Evolutionary conservation across 2,797 vertebrate species (phyloP).

Genomic region (Leucoraja ocellata): DNA sequence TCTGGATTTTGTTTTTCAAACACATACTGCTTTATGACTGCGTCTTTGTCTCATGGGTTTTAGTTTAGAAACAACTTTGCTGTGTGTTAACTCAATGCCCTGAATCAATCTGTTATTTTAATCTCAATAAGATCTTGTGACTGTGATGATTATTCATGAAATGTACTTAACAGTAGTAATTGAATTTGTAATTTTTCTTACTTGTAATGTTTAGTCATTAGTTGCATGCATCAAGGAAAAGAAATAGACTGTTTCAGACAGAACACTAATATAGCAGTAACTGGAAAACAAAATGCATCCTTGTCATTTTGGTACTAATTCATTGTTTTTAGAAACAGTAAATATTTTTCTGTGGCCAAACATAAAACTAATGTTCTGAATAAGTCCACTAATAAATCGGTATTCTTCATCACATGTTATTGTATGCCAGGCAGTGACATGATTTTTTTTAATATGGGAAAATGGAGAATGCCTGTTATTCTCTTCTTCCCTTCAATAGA

Average conservation of each 20-base stretch:
- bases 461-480: background rate
- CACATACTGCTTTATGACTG: background rate
- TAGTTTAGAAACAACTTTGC: background rate
- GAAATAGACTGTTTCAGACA: background rate
- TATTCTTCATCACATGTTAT: background rate
- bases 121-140: slow-evolving; percentile 12
- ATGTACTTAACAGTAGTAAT: background rate
- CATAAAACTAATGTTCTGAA: background rate
- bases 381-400: background rate
- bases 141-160: slow-evolving; percentile 29
- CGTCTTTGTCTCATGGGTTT: background rate
- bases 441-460: background rate
- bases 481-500: background rate
- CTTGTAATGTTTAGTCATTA: slow-evolving; percentile 13
- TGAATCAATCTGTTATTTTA: slow-evolving; percentile 19
- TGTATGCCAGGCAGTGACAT: background rate
- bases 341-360: background rate
- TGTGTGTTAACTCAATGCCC: background rate
- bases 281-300: background rate
- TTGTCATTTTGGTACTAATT: slow-evolving; percentile 19
- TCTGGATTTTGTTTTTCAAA: background rate
- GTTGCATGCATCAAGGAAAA: slow-evolving; percentile 6
- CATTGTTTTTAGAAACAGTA: background rate
- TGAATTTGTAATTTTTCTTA: background rate
- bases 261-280: background rate